Conservation (phyloP, 2,888 invertebrate genomes). For the Erannis defoliaria region DNA sequence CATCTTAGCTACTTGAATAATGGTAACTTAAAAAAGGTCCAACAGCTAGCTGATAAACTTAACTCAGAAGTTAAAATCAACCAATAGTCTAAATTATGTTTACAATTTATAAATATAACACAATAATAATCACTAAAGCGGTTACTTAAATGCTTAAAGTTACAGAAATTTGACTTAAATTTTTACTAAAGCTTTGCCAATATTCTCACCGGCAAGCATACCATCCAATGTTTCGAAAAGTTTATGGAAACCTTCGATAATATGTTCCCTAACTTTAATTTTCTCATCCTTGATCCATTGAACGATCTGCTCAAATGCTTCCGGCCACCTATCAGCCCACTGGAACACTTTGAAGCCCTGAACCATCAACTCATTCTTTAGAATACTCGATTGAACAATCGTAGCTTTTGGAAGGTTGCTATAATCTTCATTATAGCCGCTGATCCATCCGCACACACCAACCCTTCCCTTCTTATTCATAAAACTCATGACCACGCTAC, state of each 20-base stretch:
- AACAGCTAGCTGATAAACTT: too few relatives aligned
- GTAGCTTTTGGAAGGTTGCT: background rate
- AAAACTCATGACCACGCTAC: background rate
- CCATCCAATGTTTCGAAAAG: constrained; percentile 45
- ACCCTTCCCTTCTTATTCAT: background rate
- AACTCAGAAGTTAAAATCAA: too few relatives aligned
- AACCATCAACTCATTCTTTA: background rate
- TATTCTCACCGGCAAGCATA: background rate
- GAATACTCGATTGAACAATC: background rate
- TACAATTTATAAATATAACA: too few relatives aligned
- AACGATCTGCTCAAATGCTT: background rate
- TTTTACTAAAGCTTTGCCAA: constrained; percentile 1
- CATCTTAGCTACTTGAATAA: too few relatives aligned
- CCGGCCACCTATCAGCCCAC: constrained; percentile 34
- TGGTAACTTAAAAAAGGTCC: too few relatives aligned
- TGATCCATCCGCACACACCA: background rate
- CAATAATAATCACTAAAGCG: too few relatives aligned
- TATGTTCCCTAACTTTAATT: constrained; percentile 16
- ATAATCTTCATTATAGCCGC: constrained; percentile 54
- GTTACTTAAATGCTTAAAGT: too few relatives aligned
- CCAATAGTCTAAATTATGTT: too few relatives aligned
- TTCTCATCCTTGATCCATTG: background rate
- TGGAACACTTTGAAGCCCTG: background rate
- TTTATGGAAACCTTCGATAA: constrained; percentile 86
- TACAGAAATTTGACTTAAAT: background rate